Conservation (phyloP, 1,140 invertebrate species). For the Drosophila ogumai region DNA sequence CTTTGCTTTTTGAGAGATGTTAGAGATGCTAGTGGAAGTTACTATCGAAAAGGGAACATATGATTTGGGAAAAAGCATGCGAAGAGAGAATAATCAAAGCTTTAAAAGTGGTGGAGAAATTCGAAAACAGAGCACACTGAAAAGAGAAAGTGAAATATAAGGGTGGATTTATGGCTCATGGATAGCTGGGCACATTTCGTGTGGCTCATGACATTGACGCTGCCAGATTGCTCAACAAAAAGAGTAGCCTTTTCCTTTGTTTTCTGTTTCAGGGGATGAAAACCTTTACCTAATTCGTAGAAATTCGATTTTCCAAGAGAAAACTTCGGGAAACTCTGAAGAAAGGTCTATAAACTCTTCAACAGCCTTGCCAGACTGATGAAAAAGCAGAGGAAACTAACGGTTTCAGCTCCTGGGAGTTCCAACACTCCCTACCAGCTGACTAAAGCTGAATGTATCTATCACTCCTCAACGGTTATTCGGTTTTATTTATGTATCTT, state of each 20-base stretch:
- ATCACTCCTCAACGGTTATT: slow-evolving; percentile 12
- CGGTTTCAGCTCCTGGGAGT: neutral
- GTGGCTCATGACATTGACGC: no score
- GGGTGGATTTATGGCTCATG: neutral
- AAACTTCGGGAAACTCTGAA: neutral
- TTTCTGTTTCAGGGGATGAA: neutral
- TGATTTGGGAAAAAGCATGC: neutral
- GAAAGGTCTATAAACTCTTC: neutral
- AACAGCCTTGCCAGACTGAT: neutral
- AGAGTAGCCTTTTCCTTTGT: neutral
- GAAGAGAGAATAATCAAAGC: neutral
- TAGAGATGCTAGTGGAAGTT: slow-evolving; percentile 1
- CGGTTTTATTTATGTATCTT: neutral
- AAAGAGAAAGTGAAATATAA: neutral
- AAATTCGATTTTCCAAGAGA: neutral
- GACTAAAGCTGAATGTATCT: neutral
- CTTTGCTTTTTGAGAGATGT: neutral
- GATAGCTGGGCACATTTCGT: neutral
- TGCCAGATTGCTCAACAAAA: neutral
- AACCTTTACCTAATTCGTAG: neutral
- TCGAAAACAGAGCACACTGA: neutral
- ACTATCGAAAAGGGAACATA: slow-evolving; percentile 4
- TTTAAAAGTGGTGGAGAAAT: neutral
- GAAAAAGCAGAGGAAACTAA: neutral
- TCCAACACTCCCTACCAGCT: neutral